These are phyloP conservation scores for Elmis aenea DNA, from an alignment of 2,888 invertebrate species.

Conservation along the genomic window DNA sequence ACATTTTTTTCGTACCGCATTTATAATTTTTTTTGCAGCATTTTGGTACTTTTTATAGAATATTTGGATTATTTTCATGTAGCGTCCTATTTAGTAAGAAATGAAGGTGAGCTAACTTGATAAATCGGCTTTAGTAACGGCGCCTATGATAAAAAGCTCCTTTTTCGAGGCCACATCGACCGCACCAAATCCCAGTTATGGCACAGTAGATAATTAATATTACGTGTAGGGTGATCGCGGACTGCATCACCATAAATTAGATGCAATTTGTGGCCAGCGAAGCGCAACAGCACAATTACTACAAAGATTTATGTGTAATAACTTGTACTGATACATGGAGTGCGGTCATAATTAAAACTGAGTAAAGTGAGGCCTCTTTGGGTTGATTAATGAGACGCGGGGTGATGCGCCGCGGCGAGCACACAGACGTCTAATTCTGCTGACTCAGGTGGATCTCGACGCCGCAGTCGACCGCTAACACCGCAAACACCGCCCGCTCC, in stretches of 20 bases:
- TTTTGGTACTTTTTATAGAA: too few relatives aligned
- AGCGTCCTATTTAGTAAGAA: too few relatives aligned
- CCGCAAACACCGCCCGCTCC: conserved; percentile 27
- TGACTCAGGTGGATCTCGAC: conserved; percentile 38
- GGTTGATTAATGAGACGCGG: conserved; percentile 37
- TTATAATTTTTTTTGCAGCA: too few relatives aligned
- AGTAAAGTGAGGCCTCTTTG: conserved; percentile 28
- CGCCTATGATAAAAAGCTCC: too few relatives aligned
- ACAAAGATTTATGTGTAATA: conserved; percentile 39
- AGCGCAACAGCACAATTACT: conserved; percentile 38
- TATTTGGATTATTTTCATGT: too few relatives aligned
- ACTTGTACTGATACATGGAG: conserved; percentile 33
- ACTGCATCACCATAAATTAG: conserved; percentile 36
- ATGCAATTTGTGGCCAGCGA: conserved; percentile 37
- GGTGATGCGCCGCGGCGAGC: conserved; percentile 25
- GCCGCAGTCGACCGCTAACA: conserved; percentile 33
- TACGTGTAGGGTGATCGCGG: conserved; percentile 12
- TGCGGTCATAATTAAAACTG: conserved; percentile 37
- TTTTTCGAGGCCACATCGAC: too few relatives aligned
- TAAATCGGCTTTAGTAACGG: too few relatives aligned
- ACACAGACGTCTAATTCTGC: conserved; percentile 36
- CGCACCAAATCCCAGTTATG: too few relatives aligned
- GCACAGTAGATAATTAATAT: conserved; percentile 3
- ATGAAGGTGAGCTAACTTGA: too few relatives aligned
- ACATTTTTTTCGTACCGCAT: too few relatives aligned